Conservation (phyloP, 2,888 invertebrate genomes). For the Lamellibrachia columna region DNA sequence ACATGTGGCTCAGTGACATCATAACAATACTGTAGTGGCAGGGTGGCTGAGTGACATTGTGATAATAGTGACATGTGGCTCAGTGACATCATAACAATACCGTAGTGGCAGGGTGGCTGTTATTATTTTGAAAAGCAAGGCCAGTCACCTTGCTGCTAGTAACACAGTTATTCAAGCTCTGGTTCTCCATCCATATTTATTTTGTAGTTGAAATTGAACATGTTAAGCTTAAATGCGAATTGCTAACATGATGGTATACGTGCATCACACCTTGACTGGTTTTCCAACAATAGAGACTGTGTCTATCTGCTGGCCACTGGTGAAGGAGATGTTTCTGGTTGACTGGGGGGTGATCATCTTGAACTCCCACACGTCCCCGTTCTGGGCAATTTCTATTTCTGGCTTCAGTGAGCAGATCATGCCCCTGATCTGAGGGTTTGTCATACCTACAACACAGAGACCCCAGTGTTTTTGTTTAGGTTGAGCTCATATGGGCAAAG, state of each 20-base stretch:
- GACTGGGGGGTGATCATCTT: conserved; percentile 21
- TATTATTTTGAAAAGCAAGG: no score
- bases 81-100: no score
- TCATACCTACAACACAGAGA: conserved; percentile 20
- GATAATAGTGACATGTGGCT: no score
- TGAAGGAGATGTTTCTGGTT: background rate
- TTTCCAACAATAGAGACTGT: conserved; percentile 20
- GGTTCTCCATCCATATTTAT: background rate
- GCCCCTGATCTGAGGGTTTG: conserved; percentile 18
- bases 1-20: no score
- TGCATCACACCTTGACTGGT: conserved; percentile 24
- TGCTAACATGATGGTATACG: background rate
- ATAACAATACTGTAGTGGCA: no score
- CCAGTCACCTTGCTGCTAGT: no score
- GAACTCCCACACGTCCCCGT: conserved; percentile 7
- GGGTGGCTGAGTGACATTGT: no score
- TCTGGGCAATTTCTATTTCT: background rate
- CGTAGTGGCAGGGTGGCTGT: no score
- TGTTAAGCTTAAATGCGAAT: background rate
- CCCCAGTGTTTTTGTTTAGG: no score
- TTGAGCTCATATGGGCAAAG: no score
- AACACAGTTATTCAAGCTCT: no score
- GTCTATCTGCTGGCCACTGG: conserved; percentile 21
- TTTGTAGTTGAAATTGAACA: background rate
- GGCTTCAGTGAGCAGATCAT: conserved; percentile 26